Base-by-base conservation (phyloP, 1,140 invertebrate species). In the Cydia pomonella region DNA sequence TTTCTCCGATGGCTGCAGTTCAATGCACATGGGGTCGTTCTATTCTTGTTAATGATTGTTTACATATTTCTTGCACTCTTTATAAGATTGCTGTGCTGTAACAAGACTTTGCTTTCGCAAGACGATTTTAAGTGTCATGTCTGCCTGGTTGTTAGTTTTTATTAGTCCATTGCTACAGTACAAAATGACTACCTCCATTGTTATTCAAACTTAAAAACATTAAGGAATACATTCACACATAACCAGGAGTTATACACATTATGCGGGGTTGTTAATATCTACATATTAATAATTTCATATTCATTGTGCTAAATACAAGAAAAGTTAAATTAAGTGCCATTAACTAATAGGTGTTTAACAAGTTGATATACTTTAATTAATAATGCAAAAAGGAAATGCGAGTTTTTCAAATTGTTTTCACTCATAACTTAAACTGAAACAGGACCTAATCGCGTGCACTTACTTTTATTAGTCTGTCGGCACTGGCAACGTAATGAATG, bases 11-110 rank as follows among this genome's bases (percentile, higher is more conserved):
- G 21, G 29, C 4, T 75, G 59, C 62, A 41, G 33, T 38, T 75
- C 74, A 69, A 69, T 69, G 64, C 64, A 69, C 64, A 69, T 69
- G 27, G 64, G 64, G 29, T 38, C 64, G 64, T 69, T 69, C 64
- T 69, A 18, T 33, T 69, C 64, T 64, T 33, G 64, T 69, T 69
- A 69, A 69, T 69, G 9, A 69, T 18, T 33, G 64, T 69, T 41
- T 69, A 69, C 64, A 33, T 64, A 7, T 69, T 69, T 69, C 64
- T 69, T 69, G 29, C 64, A 69, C 27, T 69, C 64, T 33, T 18
- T 18, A 50, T 50, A 18, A 29, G 16, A 66, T n/a, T 16, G 27
- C 27, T 33, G 27, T 16, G 27, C 27, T 33, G 27, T 33, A 12
- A 69, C 33, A 69, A 69, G 27, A 50, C 47, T 27, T 63, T 69